A percentile compares a stretch with the other conserved stretches of the same genome.
These are phyloP conservation scores for Chrysolina oricalcia DNA, from an alignment of 2,888 invertebrate species.

Conservation along the genomic window DNA sequence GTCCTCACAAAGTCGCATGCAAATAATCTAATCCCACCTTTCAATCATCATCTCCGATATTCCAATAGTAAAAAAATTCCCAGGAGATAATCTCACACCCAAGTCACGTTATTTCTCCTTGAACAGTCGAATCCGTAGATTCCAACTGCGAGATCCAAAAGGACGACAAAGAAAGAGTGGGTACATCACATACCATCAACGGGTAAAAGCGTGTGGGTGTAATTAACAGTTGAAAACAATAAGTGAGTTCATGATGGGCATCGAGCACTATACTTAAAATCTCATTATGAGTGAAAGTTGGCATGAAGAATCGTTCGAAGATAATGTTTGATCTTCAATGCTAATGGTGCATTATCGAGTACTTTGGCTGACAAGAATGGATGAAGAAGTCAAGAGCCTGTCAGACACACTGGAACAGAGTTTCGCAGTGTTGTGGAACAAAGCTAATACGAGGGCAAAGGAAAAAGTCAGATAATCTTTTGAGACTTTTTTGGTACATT, in stretches of 20 bases:
- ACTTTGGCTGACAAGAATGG: no score
- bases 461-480: no score
- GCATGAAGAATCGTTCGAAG: background rate
- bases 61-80: background rate
- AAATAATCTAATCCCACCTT: background rate
- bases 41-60: background rate
- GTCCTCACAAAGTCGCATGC: background rate
- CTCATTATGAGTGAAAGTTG: constrained; percentile 6
- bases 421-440: no score
- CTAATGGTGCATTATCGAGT: background rate
- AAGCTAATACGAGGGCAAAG: no score
- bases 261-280: background rate
- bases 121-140: background rate
- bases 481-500: no score
- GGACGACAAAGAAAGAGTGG: constrained; percentile 2
- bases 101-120: background rate
- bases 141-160: background rate
- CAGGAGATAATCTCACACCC: background rate
- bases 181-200: background rate
- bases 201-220: constrained; percentile 5
- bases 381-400: no score
- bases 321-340: background rate
- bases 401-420: no score
- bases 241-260: background rate
- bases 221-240: background rate